phyloP scores from a whole-genome alignment of 2,797 vertebrate genomes.

The Micropoecilia bifurca region DNA sequence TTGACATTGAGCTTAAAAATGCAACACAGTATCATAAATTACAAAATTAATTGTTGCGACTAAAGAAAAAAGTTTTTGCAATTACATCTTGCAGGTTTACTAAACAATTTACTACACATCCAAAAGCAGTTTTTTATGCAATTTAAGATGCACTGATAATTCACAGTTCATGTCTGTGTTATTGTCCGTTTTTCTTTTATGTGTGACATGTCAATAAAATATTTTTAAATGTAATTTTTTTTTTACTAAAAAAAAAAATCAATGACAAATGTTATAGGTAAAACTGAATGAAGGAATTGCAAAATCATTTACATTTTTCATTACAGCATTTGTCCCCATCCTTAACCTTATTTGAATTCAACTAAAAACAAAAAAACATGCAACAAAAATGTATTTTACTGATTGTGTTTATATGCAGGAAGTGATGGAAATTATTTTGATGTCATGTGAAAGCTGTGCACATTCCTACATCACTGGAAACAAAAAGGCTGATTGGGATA shows the following conservation, averaged over 20 bases:
- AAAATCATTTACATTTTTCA: not conserved
- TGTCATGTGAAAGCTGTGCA: not conserved
- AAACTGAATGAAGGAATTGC: not conserved
- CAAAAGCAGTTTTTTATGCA: not conserved
- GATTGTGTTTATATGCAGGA: not conserved
- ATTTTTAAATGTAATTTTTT: not conserved
- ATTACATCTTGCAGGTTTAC: not conserved
- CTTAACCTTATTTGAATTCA: not conserved
- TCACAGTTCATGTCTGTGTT: not conserved
- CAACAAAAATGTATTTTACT: not conserved
- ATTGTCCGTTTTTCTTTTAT: not conserved
- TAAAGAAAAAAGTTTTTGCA: not conserved
- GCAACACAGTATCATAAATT: not conserved
- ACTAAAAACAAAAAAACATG: not conserved
- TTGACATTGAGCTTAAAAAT: not conserved
- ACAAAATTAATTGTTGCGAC: not conserved
- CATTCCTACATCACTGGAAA: not conserved
- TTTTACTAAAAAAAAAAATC: not conserved
- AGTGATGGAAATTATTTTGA: not conserved
- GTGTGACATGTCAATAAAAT: not conserved
- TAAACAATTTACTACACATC: not conserved
- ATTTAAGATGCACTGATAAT: not conserved
- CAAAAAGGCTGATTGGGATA: not conserved
- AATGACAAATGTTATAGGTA: not conserved
- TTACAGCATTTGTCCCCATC: not conserved